Conservation (phyloP, 2,888 invertebrate species). For the Drosophila greeni region DNA sequence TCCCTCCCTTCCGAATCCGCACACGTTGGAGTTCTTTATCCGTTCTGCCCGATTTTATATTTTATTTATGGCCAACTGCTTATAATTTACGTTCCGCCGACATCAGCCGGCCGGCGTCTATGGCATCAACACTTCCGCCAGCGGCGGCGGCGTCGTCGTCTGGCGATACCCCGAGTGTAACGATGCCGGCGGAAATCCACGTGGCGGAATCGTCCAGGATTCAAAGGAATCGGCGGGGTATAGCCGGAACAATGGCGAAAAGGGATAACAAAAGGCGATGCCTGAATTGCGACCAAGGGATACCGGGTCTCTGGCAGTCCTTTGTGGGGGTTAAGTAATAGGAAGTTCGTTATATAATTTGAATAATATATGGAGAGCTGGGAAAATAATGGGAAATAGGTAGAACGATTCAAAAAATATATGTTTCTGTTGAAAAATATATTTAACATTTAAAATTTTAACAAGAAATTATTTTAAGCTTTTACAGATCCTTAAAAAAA, state of each 20-base stretch:
- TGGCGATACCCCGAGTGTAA: slow-evolving; percentile 60
- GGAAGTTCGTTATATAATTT: slow-evolving; percentile 5
- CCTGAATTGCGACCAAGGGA: slow-evolving; percentile 11
- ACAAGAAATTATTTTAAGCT: too few species aligned
- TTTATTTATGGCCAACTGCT: slow-evolving; percentile 44
- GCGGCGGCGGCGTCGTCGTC: slow-evolving; percentile 42
- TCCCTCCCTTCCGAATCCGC: not conserved
- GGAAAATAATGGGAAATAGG: too few species aligned
- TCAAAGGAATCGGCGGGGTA: slow-evolving; percentile 24
- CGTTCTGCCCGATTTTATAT: slow-evolving; percentile 26
- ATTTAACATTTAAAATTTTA: too few species aligned
- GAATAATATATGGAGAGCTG: too few species aligned
- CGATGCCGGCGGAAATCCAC: slow-evolving; percentile 63
- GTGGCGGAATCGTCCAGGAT: slow-evolving; percentile 50
- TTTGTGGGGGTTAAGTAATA: not conserved
- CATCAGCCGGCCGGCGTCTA: slow-evolving; percentile 59
- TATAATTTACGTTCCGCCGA: slow-evolving; percentile 41
- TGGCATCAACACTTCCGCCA: slow-evolving; percentile 61
- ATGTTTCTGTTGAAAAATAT: too few species aligned
- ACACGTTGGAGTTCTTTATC: slow-evolving; percentile 35
- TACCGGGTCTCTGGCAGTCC: slow-evolving; percentile 5
- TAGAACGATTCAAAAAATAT: too few species aligned
- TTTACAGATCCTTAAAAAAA: too few species aligned
- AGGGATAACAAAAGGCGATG: slow-evolving; percentile 10
- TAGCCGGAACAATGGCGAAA: slow-evolving; percentile 44